These are phyloP conservation scores for Drosophila fulvimacula DNA, from an alignment of 2,888 invertebrate species.

Conservation along the genomic window DNA sequence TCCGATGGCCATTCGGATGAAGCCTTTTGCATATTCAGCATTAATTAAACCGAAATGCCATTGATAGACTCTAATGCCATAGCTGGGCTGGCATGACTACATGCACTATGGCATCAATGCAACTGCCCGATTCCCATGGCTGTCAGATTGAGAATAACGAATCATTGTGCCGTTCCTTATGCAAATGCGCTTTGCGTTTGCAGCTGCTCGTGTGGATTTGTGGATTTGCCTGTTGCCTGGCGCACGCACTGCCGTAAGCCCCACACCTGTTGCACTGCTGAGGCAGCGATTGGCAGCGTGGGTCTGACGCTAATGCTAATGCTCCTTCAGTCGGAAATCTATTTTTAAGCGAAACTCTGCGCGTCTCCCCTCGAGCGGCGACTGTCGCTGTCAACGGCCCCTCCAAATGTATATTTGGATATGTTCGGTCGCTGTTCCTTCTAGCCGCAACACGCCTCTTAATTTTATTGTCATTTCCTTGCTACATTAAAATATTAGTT, in stretches of 20 bases:
- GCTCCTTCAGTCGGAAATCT: conserved; percentile 5
- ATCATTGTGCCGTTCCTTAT: too few relatives aligned
- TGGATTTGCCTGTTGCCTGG: conserved; percentile 29
- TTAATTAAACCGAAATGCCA: too few relatives aligned
- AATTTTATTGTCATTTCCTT: conserved; percentile 46
- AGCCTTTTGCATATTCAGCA: too few relatives aligned
- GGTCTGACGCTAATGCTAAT: conserved; percentile 10
- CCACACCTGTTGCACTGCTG: conserved; percentile 57
- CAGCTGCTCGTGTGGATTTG: too few relatives aligned
- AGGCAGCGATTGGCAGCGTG: conserved; percentile 5
- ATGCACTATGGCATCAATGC: too few relatives aligned
- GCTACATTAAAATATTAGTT: conserved; percentile 70
- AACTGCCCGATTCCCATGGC: neutral
- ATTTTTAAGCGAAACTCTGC: conserved; percentile 17
- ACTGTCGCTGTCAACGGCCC: conserved; percentile 23
- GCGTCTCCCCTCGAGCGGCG: conserved; percentile 1
- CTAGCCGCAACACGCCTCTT: conserved; percentile 21
- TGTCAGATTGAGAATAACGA: too few relatives aligned
- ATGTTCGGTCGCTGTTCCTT: neutral
- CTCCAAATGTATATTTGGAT: conserved; percentile 27
- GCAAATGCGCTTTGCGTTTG: neutral
- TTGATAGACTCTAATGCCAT: too few relatives aligned
- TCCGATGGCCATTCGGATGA: neutral
- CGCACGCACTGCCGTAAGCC: conserved; percentile 5
- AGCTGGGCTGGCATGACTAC: too few relatives aligned